phyloP scores from a whole-genome alignment of 2,797 vertebrate genomes.

The Danio kyathit region DNA sequence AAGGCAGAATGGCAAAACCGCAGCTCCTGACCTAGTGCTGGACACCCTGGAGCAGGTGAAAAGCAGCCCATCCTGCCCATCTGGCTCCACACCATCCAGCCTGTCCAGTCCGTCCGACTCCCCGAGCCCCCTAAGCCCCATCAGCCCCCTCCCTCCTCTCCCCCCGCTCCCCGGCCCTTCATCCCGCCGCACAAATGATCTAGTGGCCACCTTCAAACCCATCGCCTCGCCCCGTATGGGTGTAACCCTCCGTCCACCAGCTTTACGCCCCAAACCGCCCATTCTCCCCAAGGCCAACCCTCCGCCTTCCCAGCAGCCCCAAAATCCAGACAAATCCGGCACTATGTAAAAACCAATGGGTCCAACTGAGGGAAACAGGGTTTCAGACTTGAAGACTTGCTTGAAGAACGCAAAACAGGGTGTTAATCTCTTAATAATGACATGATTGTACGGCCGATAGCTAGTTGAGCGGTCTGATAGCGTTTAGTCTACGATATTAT shows the following conservation, averaged over 20 bases:
- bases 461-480: conserved; percentile 60
- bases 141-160: conserved; percentile 88
- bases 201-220: conserved; percentile 92
- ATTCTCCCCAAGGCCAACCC: conserved; percentile 92
- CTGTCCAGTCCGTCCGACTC: conserved; percentile 88
- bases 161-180: conserved; percentile 74
- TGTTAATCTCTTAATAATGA: conserved; percentile 73
- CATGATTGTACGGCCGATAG: conserved; percentile 72
- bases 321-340: conserved; percentile 95
- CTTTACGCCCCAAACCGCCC: conserved; percentile 94
- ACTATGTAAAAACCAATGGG: conserved; percentile 88
- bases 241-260: conserved; percentile 91
- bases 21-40: conserved; percentile 91
- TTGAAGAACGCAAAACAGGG: conserved; percentile 69
- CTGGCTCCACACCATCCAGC: conserved; percentile 86
- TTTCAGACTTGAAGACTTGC: conserved; percentile 74
- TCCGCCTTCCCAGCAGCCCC: conserved; percentile 73
- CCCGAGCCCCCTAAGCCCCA: conserved; percentile 92
- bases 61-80: conserved; percentile 74
- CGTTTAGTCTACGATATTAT: conserved; percentile 80
- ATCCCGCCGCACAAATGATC: conserved; percentile 84
- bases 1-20: conserved; percentile 89
- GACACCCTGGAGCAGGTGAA: conserved; percentile 97
- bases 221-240: conserved; percentile 89
- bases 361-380: conserved; percentile 68